Evolutionary conservation across 2,113 vertebrate genomes (phyloP).

Genomic region (Lepus timidus): DNA sequence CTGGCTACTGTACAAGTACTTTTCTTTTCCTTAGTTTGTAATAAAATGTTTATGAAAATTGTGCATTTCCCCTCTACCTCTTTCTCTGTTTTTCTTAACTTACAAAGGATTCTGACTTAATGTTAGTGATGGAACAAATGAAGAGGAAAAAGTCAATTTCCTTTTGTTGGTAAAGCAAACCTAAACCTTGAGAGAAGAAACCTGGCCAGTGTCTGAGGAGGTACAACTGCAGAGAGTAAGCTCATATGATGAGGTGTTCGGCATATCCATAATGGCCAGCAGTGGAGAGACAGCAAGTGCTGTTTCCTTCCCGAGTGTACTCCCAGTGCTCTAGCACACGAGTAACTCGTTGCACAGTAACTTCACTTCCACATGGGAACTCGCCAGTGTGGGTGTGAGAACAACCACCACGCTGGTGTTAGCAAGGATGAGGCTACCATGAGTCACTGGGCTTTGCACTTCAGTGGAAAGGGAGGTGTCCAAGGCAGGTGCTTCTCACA

Average conservation of each 20-base stretch:
- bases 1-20: no score
- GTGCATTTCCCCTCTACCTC: background rate
- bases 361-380: rapidly evolving
- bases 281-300: background rate
- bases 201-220: background rate
- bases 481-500: conserved; percentile 8
- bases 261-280: no score
- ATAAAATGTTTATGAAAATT: background rate
- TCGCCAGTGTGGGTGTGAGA: background rate
- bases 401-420: rapidly evolving
- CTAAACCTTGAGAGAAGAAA: background rate
- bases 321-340: background rate
- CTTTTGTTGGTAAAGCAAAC: conserved; percentile 19
- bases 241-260: background rate
- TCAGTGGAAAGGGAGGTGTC: background rate
- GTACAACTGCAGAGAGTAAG: background rate
- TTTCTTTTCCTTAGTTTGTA: background rate
- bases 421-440: background rate
- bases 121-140: background rate
- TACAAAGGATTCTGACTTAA: background rate
- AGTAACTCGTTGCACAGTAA: background rate
- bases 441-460: background rate
- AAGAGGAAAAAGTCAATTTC: background rate
- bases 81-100: background rate
- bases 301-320: background rate